Conservation (phyloP, 1,140 invertebrate genomes). For the Drosophila pseudoobscura region DNA sequence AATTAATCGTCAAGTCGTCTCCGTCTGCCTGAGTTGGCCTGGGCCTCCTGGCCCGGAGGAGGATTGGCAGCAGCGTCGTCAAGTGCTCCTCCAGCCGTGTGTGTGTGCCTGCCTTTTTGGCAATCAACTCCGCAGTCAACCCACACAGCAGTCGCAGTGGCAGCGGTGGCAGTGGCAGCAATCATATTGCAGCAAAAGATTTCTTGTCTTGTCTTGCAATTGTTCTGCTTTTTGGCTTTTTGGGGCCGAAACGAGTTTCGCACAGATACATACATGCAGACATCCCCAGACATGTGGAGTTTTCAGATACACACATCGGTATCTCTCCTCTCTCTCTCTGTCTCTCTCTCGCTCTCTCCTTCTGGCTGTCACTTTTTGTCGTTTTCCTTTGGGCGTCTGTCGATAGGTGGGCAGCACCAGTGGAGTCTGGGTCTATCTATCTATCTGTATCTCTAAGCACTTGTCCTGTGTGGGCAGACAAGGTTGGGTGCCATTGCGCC, state of each 20-base stretch:
- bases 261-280: constrained; percentile 20
- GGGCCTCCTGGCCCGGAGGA: constrained; percentile 14
- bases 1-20: constrained; percentile 69
- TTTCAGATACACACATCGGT: constrained; percentile 9
- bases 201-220: constrained; percentile 60
- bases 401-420: constrained; percentile 40
- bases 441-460: constrained; percentile 61
- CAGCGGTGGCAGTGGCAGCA: constrained; percentile 43
- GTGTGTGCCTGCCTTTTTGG: constrained; percentile 49
- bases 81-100: constrained; percentile 52
- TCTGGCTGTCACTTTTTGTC: constrained; percentile 28
- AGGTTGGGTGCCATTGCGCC: constrained; percentile 29
- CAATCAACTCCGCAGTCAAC: constrained; percentile 65
- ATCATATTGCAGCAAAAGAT: constrained; percentile 63
- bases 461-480: constrained; percentile 63
- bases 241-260: constrained; percentile 64
- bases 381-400: constrained; percentile 54
- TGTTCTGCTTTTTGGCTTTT: constrained; percentile 73
- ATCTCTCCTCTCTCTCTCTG: constrained; percentile 21
- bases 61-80: constrained; percentile 44
- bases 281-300: no score
- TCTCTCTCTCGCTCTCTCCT: constrained; percentile 36
- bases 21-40: constrained; percentile 15
- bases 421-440: constrained; percentile 14
- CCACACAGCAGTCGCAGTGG: constrained; percentile 40